Evolutionary conservation across 2,113 vertebrate genomes (phyloP), one percentile per base, ranked within the genome.

Genomic region (Pica pica): DNA sequence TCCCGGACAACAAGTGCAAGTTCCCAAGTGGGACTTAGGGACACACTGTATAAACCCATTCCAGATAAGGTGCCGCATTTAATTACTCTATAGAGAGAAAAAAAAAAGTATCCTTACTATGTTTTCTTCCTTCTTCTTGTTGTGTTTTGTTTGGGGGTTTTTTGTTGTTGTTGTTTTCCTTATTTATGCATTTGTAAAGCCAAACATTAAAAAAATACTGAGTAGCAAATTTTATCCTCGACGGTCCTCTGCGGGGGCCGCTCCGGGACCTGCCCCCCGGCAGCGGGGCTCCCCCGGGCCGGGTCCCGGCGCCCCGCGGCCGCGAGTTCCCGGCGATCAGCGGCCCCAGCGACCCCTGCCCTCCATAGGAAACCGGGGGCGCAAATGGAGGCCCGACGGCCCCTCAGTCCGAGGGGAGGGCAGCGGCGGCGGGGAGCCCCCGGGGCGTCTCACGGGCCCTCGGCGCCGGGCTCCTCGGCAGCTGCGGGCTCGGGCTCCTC

Each of bases 1-100:
- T 91, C 83, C 90, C 68, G 55, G 88, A 71, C 79, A 92, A 95
- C 93, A 96, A 98, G 98, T 97, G 94, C 97, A 97, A 94, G 93
- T 94, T 94, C 95, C 91, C 61, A 76, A 92, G 82, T 68, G 95
- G 95, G 87, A 95, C 84, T 73, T 59, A 9, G 68, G 92, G 83
- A 83, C 89, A 81, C 59, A 77, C 80, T 39, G 52, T 83, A 89
- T 16, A 47, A 96, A 95, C 87, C 82, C 68, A 84, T 76, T 89
- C 89, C 57, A 94, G 79, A 83, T 85, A 96, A 97, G 89, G 77
- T 96, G 95, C 96, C 60, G 87, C 73, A 52, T 75, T 89, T 83
- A 91, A 91, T 95, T 95, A 95, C 79, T 84, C 42, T 52, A 64
- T 23, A 87, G 31, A 83, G 8, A 74, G 12, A 5, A 47, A 50